Conservation (phyloP, 1,140 invertebrate species). For the Ectropis grisescens region DNA sequence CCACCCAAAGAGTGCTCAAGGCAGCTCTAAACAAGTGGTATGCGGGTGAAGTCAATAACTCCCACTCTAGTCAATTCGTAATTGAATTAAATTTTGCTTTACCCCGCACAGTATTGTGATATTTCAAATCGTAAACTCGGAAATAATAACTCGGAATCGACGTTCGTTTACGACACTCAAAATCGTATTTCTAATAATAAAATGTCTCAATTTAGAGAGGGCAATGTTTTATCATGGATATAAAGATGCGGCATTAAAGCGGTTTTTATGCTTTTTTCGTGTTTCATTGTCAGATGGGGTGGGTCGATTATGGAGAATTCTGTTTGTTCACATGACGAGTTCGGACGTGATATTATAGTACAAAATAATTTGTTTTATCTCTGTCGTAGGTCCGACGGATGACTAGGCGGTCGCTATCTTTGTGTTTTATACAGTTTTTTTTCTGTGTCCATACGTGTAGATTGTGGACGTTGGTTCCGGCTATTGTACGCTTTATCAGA, state of each 20-base stretch:
- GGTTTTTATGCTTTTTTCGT: slow-evolving; percentile 44
- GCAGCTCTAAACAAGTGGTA: too few relatives aligned
- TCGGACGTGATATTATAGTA: slow-evolving; percentile 3
- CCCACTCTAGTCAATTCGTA: too few relatives aligned
- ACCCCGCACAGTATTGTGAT: slow-evolving; percentile 27
- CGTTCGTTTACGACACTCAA: slow-evolving; percentile 54
- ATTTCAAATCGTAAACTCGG: slow-evolving; percentile 47
- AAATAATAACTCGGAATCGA: slow-evolving; percentile 49
- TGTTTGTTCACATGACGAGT: slow-evolving; percentile 12
- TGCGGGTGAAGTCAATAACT: too few relatives aligned
- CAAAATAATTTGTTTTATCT: too few relatives aligned
- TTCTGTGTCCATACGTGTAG: too few relatives aligned
- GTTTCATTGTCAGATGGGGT: slow-evolving; percentile 31
- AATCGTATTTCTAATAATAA: slow-evolving; percentile 67
- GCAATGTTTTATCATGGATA: slow-evolving; percentile 51
- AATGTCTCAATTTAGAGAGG: slow-evolving; percentile 58
- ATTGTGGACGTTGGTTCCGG: too few relatives aligned
- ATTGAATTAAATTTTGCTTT: slow-evolving; percentile 21
- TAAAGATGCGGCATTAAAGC: slow-evolving; percentile 50
- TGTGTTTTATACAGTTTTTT: too few relatives aligned
- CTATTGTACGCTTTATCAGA: too few relatives aligned
- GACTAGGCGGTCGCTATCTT: too few relatives aligned
- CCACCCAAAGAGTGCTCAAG: too few relatives aligned
- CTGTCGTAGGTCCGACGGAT: too few relatives aligned
- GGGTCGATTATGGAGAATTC: slow-evolving; percentile 14